Conservation (phyloP, 2,113 vertebrate species). For the Erythrolamprus reginae region DNA sequence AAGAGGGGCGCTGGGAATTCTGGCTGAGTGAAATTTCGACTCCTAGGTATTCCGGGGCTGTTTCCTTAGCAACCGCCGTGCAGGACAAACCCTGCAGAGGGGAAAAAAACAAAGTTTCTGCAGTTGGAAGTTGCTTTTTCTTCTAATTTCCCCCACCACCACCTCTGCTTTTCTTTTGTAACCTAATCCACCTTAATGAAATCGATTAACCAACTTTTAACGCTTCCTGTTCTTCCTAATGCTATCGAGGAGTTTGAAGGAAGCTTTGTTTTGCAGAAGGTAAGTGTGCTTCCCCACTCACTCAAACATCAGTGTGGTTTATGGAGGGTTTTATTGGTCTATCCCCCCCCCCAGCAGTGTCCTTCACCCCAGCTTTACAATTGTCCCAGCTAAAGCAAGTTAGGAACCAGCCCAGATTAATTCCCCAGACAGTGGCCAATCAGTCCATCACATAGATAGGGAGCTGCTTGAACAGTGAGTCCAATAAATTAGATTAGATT, state of each 20-base stretch:
- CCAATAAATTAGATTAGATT: too few relatives aligned
- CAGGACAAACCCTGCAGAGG: background rate
- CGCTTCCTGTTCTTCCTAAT: slow-evolving; percentile 63
- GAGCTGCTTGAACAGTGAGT: too few relatives aligned
- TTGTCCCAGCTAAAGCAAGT: too few relatives aligned
- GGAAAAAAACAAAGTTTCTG: background rate
- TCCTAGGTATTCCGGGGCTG: background rate
- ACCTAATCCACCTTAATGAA: slow-evolving; percentile 20
- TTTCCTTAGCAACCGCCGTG: background rate
- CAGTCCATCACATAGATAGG: too few relatives aligned
- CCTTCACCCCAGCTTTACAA: too few relatives aligned
- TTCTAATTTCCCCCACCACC: background rate
- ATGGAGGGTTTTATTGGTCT: too few relatives aligned
- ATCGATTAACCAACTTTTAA: slow-evolving; percentile 57
- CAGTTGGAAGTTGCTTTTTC: background rate
- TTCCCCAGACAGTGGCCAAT: too few relatives aligned
- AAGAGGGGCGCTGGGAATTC: background rate
- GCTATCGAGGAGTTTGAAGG: slow-evolving; percentile 79
- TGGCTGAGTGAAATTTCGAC: background rate
- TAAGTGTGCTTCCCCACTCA: slow-evolving; percentile 47
- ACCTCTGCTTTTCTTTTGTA: background rate
- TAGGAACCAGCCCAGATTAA: too few relatives aligned
- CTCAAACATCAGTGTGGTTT: too few relatives aligned
- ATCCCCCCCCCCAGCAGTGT: too few relatives aligned
- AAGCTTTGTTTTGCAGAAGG: slow-evolving; percentile 86